These are phyloP conservation scores for Timandra comae DNA, from an alignment of 2,888 invertebrate species.

Conservation along the genomic window DNA sequence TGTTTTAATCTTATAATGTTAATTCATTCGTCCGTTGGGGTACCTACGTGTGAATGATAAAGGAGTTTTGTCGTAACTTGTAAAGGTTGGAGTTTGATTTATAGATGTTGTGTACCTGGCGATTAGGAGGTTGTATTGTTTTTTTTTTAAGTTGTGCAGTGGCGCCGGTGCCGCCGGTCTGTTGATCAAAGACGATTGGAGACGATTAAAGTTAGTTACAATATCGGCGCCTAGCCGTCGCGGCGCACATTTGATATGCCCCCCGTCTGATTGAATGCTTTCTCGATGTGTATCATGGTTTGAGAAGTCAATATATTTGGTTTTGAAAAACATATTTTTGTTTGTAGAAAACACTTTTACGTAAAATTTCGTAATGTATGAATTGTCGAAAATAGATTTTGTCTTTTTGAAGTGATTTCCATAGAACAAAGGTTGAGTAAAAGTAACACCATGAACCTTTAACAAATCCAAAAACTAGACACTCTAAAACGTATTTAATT, in stretches of 20 bases:
- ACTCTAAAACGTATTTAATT: too few species aligned
- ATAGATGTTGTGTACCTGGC: slow-evolving; percentile 55
- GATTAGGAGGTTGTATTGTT: slow-evolving; percentile 46
- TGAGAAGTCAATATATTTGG: too few species aligned
- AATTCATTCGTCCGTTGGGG: slow-evolving; percentile 51
- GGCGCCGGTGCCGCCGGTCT: slow-evolving; percentile 51
- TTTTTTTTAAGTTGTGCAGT: slow-evolving; percentile 36
- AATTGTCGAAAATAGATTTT: too few species aligned
- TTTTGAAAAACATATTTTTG: too few species aligned
- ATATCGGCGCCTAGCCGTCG: slow-evolving; percentile 37
- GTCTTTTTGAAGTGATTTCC: too few species aligned
- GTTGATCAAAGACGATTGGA: slow-evolving; percentile 57
- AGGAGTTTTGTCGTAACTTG: slow-evolving; percentile 69
- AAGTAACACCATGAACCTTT: too few species aligned
- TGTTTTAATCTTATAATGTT: slow-evolving; percentile 60
- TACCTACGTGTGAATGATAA: slow-evolving; percentile 58
- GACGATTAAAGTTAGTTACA: slow-evolving; percentile 39
- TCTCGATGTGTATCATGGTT: slow-evolving; percentile 17
- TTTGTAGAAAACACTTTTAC: too few species aligned
- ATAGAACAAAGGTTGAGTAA: too few species aligned
- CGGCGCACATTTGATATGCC: slow-evolving; percentile 31
- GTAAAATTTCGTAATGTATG: too few species aligned
- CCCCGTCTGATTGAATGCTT: slow-evolving; percentile 21
- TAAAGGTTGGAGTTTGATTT: slow-evolving; percentile 60
- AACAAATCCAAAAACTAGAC: too few species aligned